Evolutionary conservation across 2,113 vertebrate genomes (phyloP).

Genomic region (Rynchops niger): DNA sequence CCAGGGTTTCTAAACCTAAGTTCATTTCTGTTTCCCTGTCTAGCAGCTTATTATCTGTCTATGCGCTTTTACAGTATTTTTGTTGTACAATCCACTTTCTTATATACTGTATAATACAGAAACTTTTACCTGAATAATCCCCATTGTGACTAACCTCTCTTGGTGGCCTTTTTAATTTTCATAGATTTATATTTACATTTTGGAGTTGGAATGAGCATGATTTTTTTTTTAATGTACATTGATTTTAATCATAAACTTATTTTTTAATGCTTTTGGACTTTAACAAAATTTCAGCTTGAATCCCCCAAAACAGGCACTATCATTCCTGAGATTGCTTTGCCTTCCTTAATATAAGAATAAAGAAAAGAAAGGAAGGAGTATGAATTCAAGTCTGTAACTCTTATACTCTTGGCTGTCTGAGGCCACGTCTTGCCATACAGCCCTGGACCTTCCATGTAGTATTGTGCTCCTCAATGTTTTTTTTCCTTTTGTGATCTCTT

Average conservation of each 20-base stretch:
- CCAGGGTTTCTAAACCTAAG: neutral
- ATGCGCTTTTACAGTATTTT: neutral
- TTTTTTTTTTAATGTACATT: neutral
- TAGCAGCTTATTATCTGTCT: neutral
- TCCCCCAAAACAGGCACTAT: neutral
- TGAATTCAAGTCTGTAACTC: neutral
- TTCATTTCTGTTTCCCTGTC: neutral
- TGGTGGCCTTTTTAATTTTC: neutral
- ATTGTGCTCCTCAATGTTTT: neutral
- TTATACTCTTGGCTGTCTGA: neutral
- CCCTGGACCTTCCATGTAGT: neutral
- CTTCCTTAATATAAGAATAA: neutral
- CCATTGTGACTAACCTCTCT: neutral
- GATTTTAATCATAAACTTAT: neutral
- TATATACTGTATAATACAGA: neutral
- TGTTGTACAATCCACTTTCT: neutral
- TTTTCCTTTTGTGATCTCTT: neutral
- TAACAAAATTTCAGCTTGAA: neutral
- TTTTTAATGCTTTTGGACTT: neutral
- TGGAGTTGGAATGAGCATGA: neutral
- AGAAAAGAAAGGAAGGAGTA: neutral
- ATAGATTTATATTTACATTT: neutral
- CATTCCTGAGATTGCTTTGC: accelerated
- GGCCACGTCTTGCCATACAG: neutral
- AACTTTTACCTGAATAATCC: neutral